Conservation (phyloP, 2,113 vertebrate species). For the Gorilla gorilla region DNA sequence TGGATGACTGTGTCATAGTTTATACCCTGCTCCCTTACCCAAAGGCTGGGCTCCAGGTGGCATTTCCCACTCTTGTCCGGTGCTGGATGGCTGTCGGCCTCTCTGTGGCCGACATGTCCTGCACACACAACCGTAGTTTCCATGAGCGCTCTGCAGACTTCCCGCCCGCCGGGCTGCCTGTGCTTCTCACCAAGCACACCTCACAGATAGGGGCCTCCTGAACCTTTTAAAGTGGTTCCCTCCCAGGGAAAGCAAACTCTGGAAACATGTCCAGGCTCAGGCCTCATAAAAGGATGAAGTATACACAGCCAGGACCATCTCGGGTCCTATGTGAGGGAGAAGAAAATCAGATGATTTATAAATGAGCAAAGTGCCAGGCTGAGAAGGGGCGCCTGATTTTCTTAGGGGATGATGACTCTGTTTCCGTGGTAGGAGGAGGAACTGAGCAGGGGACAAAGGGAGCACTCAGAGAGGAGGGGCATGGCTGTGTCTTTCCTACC, state of each 20-base stretch:
- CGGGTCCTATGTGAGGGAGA: neutral
- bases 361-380: neutral
- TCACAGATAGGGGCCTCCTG: neutral
- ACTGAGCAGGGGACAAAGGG: neutral
- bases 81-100: neutral
- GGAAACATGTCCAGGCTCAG: neutral
- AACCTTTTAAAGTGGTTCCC: neutral
- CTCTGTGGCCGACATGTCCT: neutral
- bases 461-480: neutral
- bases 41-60: neutral
- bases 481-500: neutral
- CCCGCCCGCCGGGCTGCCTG: neutral
- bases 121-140: too few species aligned
- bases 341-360: neutral
- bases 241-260: neutral
- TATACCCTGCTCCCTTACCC: neutral
- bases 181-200: neutral
- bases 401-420: neutral
- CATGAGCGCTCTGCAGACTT: neutral
- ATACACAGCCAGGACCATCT: too few species aligned
- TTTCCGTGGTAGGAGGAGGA: neutral
- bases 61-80: rapidly evolving
- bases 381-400: neutral
- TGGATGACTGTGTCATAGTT: too few species aligned
- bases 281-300: neutral